phyloP scores from a whole-genome alignment of 2,797 vertebrate genomes.

The Sebastes minor region DNA sequence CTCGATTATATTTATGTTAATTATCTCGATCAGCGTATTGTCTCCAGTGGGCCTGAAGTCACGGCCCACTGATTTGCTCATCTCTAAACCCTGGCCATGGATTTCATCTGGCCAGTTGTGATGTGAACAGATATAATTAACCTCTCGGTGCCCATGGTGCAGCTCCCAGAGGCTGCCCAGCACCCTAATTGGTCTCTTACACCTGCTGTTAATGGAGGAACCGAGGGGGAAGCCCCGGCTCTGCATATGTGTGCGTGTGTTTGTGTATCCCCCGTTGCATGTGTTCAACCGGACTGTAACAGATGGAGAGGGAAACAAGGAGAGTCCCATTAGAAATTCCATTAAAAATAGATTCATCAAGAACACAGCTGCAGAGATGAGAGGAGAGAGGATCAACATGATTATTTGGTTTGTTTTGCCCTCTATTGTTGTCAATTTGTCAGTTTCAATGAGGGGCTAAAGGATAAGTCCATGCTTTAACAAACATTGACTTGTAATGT shows the following conservation, averaged over 20 bases:
- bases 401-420: slow-evolving; percentile 17
- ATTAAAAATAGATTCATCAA: slow-evolving; percentile 70
- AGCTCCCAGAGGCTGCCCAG: slow-evolving; percentile 42
- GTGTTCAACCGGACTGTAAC: slow-evolving; percentile 34
- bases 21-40: slow-evolving; percentile 12
- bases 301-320: slow-evolving; percentile 60
- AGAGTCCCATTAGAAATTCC: slow-evolving; percentile 59
- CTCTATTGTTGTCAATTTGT: slow-evolving; percentile 1
- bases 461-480: neutral
- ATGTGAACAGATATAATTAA: slow-evolving; percentile 67
- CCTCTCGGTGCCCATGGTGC: slow-evolving; percentile 35
- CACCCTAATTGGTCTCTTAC: slow-evolving; percentile 65
- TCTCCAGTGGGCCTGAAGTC: slow-evolving; percentile 20
- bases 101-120: slow-evolving; percentile 31
- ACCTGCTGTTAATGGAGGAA: slow-evolving; percentile 61
- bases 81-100: neutral
- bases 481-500: neutral
- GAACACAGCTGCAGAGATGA: slow-evolving; percentile 63
- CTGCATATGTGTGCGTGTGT: neutral
- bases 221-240: slow-evolving; percentile 27
- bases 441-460: neutral
- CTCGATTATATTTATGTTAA: slow-evolving; percentile 43
- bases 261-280: slow-evolving; percentile 1
- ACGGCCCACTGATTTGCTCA: slow-evolving; percentile 12
- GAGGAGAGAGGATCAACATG: neutral